phyloP scores from a whole-genome alignment of 2,888 invertebrate genomes.

The Apoda limacodes region DNA sequence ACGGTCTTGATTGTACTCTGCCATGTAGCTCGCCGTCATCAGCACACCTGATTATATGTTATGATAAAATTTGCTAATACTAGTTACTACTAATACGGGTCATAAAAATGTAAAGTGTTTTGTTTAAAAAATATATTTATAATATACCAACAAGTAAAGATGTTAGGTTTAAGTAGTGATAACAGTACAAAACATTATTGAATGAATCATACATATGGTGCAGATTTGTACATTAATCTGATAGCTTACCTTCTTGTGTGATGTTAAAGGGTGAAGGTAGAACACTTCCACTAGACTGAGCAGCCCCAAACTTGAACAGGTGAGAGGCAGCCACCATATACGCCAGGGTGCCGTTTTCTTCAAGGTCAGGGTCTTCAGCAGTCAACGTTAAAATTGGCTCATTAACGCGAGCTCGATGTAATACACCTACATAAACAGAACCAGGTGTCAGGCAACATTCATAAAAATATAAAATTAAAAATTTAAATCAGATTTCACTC shows the following conservation, averaged over 20 bases:
- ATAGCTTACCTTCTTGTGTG: slow-evolving; percentile 72
- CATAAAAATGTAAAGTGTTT: no score
- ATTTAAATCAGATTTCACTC: no score
- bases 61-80: no score
- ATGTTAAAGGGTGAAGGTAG: slow-evolving; percentile 90
- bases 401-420: slow-evolving; percentile 81
- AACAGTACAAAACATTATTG: no score
- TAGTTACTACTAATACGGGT: neutral
- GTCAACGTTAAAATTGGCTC: slow-evolving; percentile 80
- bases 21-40: slow-evolving; percentile 83
- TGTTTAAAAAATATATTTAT: no score
- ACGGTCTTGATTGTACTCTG: slow-evolving; percentile 89
- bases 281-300: slow-evolving; percentile 84
- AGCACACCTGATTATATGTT: slow-evolving; percentile 53
- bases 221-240: no score
- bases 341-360: slow-evolving; percentile 83
- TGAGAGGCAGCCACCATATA: slow-evolving; percentile 87
- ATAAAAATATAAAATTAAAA: no score
- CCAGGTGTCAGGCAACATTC: neutral
- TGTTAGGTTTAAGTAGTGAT: no score
- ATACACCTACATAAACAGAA: slow-evolving; percentile 72
- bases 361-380: slow-evolving; percentile 86
- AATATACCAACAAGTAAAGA: no score
- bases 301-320: slow-evolving; percentile 82
- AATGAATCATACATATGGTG: no score